Evolutionary conservation across 2,888 invertebrate species (phyloP).

Genomic region (Andrena flavipes): DNA sequence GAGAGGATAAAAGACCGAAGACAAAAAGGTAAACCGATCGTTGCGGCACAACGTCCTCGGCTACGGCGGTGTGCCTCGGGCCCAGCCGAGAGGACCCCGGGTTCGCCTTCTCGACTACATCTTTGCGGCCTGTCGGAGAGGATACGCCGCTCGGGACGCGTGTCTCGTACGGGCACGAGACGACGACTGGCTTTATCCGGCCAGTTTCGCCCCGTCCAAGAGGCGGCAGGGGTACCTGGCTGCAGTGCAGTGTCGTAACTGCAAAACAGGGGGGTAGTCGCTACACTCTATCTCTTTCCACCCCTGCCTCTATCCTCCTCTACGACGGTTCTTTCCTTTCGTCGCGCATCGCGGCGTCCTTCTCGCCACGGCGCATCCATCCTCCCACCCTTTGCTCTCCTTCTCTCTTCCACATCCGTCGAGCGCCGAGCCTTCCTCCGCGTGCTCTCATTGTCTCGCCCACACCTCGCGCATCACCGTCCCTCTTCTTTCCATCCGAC

Average conservation of each 20-base stretch:
- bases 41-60: slow-evolving; percentile 32
- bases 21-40: slow-evolving; percentile 42
- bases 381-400: not conserved
- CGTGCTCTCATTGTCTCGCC: slow-evolving; percentile 4
- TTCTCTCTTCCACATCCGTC: not conserved
- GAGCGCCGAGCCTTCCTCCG: not conserved
- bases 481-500: not conserved
- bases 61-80: slow-evolving; percentile 17
- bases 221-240: slow-evolving; percentile 62
- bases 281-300: slow-evolving; percentile 26
- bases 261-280: slow-evolving; percentile 64
- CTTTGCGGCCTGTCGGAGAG: slow-evolving; percentile 17
- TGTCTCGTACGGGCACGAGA: slow-evolving; percentile 53
- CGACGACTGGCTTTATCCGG: slow-evolving; percentile 60
- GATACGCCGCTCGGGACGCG: slow-evolving; percentile 9
- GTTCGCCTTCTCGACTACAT: slow-evolving; percentile 57
- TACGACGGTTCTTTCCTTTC: not conserved
- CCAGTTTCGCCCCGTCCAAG: slow-evolving; percentile 42
- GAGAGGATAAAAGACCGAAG: slow-evolving; percentile 43
- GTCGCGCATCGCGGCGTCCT: not conserved
- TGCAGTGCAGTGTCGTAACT: slow-evolving; percentile 76
- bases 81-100: slow-evolving; percentile 41
- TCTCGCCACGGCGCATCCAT: not conserved
- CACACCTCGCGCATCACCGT: not conserved
- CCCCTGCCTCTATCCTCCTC: not conserved